Evolutionary conservation across 2,113 vertebrate genomes (phyloP).

Genomic region (Panurus biarmicus): DNA sequence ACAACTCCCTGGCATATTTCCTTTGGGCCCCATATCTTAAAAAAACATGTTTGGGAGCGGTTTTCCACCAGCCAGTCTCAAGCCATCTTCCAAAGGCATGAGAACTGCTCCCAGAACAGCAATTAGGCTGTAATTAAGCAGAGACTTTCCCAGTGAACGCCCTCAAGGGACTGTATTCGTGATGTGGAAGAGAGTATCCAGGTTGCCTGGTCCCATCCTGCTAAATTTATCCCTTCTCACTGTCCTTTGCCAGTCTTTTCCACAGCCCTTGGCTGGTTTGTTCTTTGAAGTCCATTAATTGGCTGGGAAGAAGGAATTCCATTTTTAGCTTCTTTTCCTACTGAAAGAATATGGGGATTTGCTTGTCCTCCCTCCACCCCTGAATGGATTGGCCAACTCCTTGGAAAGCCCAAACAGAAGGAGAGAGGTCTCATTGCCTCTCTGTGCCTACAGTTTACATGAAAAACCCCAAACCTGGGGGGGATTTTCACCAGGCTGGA

Average conservation of each 20-base stretch:
- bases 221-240: not conserved
- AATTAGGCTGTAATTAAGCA: conserved; percentile 3
- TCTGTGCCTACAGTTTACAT: not conserved
- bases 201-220: not conserved
- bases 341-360: not conserved
- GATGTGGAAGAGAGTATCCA: not conserved
- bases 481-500: not conserved
- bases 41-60: not conserved
- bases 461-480: not conserved
- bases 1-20: not conserved
- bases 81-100: not conserved
- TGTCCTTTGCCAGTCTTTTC: not conserved
- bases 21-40: not conserved
- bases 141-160: not conserved
- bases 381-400: not conserved
- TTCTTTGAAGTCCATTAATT: not conserved
- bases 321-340: not conserved
- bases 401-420: not conserved
- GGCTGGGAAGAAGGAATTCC: not conserved
- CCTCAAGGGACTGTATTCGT: accelerated
- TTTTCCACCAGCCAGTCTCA: not conserved
- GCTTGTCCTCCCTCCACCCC: not conserved
- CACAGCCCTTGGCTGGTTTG: accelerated
- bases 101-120: not conserved
- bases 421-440: not conserved